phyloP scores from a whole-genome alignment of 2,113 vertebrate genomes.

The Narcine bancroftii region DNA sequence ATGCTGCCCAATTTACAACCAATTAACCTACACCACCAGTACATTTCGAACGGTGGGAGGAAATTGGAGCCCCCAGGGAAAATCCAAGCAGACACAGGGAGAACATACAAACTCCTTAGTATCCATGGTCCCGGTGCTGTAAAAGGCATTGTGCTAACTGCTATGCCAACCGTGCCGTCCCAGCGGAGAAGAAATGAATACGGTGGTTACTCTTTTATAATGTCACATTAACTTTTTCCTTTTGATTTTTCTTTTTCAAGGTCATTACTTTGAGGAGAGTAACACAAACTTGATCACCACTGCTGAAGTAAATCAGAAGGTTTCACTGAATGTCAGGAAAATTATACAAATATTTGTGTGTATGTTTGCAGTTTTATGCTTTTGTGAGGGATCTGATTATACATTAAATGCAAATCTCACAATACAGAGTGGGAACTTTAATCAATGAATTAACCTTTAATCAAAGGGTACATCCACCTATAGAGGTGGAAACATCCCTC shows the following conservation, averaged over 20 bases:
- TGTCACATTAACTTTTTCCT: neutral
- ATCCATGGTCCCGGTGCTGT: too few relatives aligned
- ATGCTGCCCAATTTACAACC: too few relatives aligned
- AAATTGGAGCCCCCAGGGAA: too few relatives aligned
- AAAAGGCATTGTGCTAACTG: too few relatives aligned
- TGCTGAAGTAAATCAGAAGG: conserved; percentile 1
- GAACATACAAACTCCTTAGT: too few relatives aligned
- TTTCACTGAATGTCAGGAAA: conserved; percentile 11
- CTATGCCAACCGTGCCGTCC: too few relatives aligned
- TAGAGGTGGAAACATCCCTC: neutral
- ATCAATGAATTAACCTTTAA: neutral
- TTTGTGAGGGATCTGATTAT: neutral
- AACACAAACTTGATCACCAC: neutral
- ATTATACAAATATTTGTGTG: neutral
- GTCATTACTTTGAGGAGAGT: conserved; percentile 33
- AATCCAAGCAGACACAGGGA: too few relatives aligned
- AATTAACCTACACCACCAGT: too few relatives aligned
- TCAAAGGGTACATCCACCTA: too few relatives aligned
- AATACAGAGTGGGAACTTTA: neutral
- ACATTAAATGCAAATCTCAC: neutral
- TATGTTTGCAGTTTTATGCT: neutral
- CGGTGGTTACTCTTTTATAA: neutral
- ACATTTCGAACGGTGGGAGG: too few relatives aligned
- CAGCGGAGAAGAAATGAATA: neutral
- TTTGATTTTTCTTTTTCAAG: neutral